Evolutionary conservation across 2,888 invertebrate species (phyloP).

Genomic region (Hydraecia micacea): DNA sequence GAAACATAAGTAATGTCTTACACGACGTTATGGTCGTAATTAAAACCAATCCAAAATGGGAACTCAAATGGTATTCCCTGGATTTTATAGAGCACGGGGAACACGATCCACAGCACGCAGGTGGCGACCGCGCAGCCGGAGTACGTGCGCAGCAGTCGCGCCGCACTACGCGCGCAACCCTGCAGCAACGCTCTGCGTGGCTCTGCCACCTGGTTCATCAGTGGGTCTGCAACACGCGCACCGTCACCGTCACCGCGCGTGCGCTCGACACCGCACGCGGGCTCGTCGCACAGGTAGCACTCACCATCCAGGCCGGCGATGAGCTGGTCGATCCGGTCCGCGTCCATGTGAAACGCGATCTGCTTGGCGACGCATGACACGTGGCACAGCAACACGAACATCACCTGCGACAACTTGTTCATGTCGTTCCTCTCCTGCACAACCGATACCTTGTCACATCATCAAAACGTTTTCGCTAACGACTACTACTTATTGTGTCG

Average conservation of each 20-base stretch:
- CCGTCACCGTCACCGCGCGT: not conserved
- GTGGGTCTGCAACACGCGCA: conserved; percentile 58
- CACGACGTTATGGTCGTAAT: conserved; percentile 53
- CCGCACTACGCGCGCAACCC: conserved; percentile 20
- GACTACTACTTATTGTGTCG: not conserved
- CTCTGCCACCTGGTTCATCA: conserved; percentile 56
- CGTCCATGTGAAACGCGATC: conserved; percentile 72
- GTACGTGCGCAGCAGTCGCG: conserved; percentile 62
- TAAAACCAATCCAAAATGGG: conserved; percentile 67
- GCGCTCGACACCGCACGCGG: fast-evolving
- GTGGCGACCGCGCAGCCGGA: conserved; percentile 76
- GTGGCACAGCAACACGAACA: conserved; percentile 84
- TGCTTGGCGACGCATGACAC: conserved; percentile 82
- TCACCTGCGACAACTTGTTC: conserved; percentile 79
- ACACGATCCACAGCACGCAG: conserved; percentile 77
- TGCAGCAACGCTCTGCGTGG: conserved; percentile 55
- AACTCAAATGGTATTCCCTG: conserved; percentile 70
- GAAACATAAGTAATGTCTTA: conserved; percentile 15
- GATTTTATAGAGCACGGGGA: conserved; percentile 69
- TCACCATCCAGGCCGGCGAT: conserved; percentile 61
- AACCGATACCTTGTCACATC: not conserved
- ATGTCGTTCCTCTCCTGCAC: conserved; percentile 76
- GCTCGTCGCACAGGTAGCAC: not conserved
- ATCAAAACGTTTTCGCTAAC: not conserved
- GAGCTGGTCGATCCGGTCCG: conserved; percentile 57